These are phyloP conservation scores for Esox lucius DNA, from an alignment of 2,797 vertebrate species.

Conservation along the genomic window DNA sequence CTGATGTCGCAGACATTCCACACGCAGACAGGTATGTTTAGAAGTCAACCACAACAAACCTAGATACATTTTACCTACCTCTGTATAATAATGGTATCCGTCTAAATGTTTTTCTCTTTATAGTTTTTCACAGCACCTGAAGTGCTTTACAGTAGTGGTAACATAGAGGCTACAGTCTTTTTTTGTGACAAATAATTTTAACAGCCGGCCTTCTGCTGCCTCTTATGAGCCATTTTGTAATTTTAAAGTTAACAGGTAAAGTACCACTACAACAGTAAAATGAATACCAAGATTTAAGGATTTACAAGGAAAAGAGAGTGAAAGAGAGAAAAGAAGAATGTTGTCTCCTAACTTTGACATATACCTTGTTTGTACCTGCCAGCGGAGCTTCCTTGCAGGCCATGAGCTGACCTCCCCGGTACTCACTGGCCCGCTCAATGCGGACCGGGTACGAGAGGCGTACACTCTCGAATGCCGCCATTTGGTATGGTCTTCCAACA, in stretches of 20 bases:
- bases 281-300: conserved; percentile 96
- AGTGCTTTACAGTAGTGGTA: conserved; percentile 96
- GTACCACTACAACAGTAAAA: conserved; percentile 89
- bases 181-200: conserved; percentile 86
- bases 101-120: conserved; percentile 85
- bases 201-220: conserved; percentile 91
- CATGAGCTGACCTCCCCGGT: conserved; percentile 99
- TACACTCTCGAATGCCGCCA: conserved; percentile 99
- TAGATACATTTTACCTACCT: conserved; percentile 70
- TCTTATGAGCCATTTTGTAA: conserved; percentile 93
- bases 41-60: conserved; percentile 39
- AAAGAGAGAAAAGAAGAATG: conserved; percentile 78
- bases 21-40: conserved; percentile 88
- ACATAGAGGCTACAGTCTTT: conserved; percentile 82
- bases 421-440: conserved; percentile 99
- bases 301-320: conserved; percentile 82
- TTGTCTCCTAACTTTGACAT: conserved; percentile 99
- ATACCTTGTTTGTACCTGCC: conserved; percentile 99
- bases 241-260: conserved; percentile 99
- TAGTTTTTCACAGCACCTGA: conserved; percentile 94
- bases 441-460: conserved; percentile 99
- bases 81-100: conserved; percentile 77
- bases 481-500: conserved; percentile 99
- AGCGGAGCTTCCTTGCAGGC: conserved; percentile 99
- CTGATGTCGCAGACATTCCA: conserved; percentile 85